Conservation (phyloP, 2,113 vertebrate species). For the Electrona antarctica region DNA sequence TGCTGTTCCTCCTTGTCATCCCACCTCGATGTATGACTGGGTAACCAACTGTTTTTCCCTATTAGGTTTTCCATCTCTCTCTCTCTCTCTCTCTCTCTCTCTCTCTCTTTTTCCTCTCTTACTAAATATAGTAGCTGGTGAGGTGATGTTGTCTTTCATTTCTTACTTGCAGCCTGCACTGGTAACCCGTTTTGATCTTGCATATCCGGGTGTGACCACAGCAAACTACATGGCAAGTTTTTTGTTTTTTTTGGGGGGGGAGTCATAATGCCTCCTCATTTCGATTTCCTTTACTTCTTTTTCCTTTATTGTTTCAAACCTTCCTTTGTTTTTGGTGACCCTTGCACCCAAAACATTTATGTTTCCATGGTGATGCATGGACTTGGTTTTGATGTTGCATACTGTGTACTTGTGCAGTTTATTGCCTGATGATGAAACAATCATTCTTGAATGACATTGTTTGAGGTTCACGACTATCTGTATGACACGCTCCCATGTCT, state of each 20-base stretch:
- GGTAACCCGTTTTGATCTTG: conserved; percentile 83
- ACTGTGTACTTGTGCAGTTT: conserved; percentile 11
- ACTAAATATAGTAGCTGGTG: conserved; percentile 40
- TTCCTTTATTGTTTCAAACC: conserved; percentile 12
- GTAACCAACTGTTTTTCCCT: conserved; percentile 13
- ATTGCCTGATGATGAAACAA: conserved; percentile 24
- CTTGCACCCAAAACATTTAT: conserved; percentile 13
- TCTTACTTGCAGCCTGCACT: conserved; percentile 79
- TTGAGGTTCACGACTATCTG: neutral
- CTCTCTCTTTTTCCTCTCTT: conserved; percentile 16
- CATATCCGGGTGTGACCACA: conserved; percentile 77
- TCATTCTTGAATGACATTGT: conserved; percentile 16
- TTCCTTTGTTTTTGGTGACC: conserved; percentile 15
- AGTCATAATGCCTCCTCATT: neutral
- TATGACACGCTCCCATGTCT: conserved; percentile 8
- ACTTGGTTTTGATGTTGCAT: conserved; percentile 35
- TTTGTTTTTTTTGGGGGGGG: conserved; percentile 49
- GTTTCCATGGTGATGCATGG: conserved; percentile 34
- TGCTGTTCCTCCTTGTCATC: conserved; percentile 40
- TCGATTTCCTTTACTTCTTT: conserved; percentile 3
- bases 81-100: neutral
- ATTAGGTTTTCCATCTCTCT: neutral
- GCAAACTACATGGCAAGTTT: conserved; percentile 84
- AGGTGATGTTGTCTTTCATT: conserved; percentile 69
- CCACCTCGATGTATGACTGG: conserved; percentile 19